Conservation (phyloP, 2,113 vertebrate species). For the Stictonetta naevosa region DNA sequence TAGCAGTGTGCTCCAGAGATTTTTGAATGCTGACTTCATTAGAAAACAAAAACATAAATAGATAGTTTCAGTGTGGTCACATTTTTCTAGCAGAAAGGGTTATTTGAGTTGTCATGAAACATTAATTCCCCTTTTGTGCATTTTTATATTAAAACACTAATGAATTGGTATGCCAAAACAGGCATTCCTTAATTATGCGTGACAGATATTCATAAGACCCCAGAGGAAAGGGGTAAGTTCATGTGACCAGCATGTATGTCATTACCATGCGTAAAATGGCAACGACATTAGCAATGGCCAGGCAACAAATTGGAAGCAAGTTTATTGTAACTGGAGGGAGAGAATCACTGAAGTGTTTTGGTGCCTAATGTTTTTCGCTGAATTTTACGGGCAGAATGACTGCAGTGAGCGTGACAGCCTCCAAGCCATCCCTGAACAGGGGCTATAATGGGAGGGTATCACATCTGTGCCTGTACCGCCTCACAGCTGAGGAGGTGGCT, state of each 20-base stretch:
- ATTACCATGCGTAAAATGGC: slow-evolving; percentile 6
- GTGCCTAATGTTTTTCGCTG: background rate
- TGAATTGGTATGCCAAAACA: slow-evolving; percentile 31
- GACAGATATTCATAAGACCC: slow-evolving; percentile 9
- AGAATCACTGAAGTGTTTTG: background rate
- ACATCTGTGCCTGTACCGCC: background rate
- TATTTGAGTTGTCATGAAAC: slow-evolving; percentile 36
- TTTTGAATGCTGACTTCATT: background rate
- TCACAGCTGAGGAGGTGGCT: background rate
- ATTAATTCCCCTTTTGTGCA: slow-evolving; percentile 24
- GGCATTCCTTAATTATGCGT: slow-evolving; percentile 3
- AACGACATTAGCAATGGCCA: slow-evolving; percentile 4
- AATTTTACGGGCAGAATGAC: rapidly evolving
- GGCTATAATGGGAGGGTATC: background rate
- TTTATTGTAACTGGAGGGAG: background rate
- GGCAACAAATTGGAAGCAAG: background rate
- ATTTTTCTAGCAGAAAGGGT: background rate
- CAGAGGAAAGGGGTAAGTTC: background rate
- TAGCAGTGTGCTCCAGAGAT: background rate
- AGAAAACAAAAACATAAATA: background rate
- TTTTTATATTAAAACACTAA: slow-evolving; percentile 18
- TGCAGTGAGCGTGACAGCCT: background rate
- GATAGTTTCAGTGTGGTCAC: background rate
- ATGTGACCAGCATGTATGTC: background rate
- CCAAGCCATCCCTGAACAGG: background rate